Conservation (phyloP, 2,888 invertebrate species). For the Lasiommata megera region DNA sequence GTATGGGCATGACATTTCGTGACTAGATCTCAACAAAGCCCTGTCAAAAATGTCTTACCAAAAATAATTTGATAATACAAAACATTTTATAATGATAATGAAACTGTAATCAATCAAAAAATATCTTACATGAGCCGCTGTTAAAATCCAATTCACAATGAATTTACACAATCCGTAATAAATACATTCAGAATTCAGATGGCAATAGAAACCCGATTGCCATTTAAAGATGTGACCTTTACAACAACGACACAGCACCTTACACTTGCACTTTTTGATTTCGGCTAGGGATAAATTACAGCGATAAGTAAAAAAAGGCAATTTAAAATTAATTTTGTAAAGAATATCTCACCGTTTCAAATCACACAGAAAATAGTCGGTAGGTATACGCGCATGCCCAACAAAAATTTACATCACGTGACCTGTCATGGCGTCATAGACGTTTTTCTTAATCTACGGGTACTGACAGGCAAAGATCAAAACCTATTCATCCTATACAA, state of each 20-base stretch:
- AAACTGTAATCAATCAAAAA: constrained; percentile 5
- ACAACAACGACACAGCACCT: constrained; percentile 35
- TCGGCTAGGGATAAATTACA: constrained; percentile 39
- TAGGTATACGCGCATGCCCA: constrained; percentile 73
- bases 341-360: constrained; percentile 65
- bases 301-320: constrained; percentile 39
- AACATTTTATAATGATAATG: background rate
- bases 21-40: constrained; percentile 34
- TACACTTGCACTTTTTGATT: constrained; percentile 49
- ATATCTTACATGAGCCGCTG: constrained; percentile 24
- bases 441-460: constrained; percentile 23
- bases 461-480: constrained; percentile 15
- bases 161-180: constrained; percentile 46
- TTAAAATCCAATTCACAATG: constrained; percentile 34
- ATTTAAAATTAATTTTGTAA: constrained; percentile 48
- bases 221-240: constrained; percentile 65
- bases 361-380: constrained; percentile 67
- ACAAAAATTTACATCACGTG: constrained; percentile 81
- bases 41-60: constrained; percentile 28
- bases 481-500: background rate
- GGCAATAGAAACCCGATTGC: constrained; percentile 56
- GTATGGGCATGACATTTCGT: constrained; percentile 29
- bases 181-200: constrained; percentile 40
- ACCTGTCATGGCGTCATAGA: constrained; percentile 77
- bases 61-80: constrained; percentile 6